Conservation (phyloP, 2,113 vertebrate species). For the Cricetomys ansorgei region DNA sequence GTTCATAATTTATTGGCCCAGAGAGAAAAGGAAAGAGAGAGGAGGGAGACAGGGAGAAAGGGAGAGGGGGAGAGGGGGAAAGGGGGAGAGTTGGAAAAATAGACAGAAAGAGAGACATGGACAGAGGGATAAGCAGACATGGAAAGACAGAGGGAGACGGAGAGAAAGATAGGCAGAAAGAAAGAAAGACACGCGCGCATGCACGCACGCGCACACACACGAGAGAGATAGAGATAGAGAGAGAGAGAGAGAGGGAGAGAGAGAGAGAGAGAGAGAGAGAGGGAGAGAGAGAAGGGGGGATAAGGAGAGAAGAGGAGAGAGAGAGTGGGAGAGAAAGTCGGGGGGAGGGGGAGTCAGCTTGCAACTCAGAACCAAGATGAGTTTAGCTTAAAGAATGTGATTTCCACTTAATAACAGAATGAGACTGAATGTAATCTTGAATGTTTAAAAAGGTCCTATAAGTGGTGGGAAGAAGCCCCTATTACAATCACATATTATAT, state of each 20-base stretch:
- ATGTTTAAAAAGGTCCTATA: background rate
- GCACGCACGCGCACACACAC: too few species aligned
- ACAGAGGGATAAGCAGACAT: background rate
- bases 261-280: background rate
- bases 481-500: background rate
- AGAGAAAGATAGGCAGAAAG: too few species aligned
- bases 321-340: background rate
- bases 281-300: background rate
- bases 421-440: background rate
- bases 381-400: background rate
- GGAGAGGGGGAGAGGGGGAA: background rate
- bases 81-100: background rate
- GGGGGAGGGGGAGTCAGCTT: too few species aligned
- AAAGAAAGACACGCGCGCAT: too few species aligned
- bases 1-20: rapidly evolving
- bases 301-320: background rate
- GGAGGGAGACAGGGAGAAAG: rapidly evolving
- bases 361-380: background rate
- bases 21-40: background rate
- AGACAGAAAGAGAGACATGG: rapidly evolving
- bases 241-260: background rate
- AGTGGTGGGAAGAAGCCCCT: background rate
- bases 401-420: background rate
- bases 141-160: background rate
- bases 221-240: too few species aligned